Conservation (phyloP, 2,888 invertebrate genomes). For the Sinhomidia bicolor region DNA sequence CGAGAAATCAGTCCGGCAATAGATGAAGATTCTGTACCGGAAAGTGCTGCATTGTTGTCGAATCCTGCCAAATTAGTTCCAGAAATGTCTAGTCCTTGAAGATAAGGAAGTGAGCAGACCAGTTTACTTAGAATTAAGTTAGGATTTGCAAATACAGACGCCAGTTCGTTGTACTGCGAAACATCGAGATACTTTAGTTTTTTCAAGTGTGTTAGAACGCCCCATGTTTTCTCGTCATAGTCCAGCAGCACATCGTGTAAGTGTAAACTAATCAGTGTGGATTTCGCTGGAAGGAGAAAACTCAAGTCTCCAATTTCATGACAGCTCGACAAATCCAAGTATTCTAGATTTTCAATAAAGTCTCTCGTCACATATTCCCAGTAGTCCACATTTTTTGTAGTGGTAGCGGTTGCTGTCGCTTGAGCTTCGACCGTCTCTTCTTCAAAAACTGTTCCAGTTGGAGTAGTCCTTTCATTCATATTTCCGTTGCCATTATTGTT, state of each 20-base stretch:
- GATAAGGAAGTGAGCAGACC: slow-evolving; percentile 24
- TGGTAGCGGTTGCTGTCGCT: not conserved
- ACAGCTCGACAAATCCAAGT: slow-evolving; percentile 65
- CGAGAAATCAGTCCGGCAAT: slow-evolving; percentile 48
- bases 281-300: slow-evolving; percentile 49
- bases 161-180: slow-evolving; percentile 68
- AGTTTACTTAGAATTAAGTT: slow-evolving; percentile 11
- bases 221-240: slow-evolving; percentile 48
- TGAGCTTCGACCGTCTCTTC: not conserved
- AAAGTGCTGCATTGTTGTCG: not conserved
- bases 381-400: slow-evolving; percentile 62
- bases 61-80: slow-evolving; percentile 65
- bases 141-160: slow-evolving; percentile 52
- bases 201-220: slow-evolving; percentile 15
- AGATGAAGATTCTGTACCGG: too few relatives aligned
- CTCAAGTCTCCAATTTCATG: slow-evolving; percentile 50
- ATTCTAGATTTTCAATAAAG: slow-evolving; percentile 42
- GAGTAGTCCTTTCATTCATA: too few relatives aligned
- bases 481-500: too few relatives aligned
- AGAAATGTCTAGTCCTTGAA: slow-evolving; percentile 57
- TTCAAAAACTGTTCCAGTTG: too few relatives aligned
- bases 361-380: slow-evolving; percentile 62
- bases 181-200: slow-evolving; percentile 60
- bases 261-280: slow-evolving; percentile 2
- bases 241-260: slow-evolving; percentile 61